A percentile compares a stretch with the other conserved stretches of the same genome.
These are phyloP conservation scores for Petrosia ficiformis DNA, from an alignment of 37 sponge, comb jelly and placozoan species.

Conservation along the genomic window DNA sequence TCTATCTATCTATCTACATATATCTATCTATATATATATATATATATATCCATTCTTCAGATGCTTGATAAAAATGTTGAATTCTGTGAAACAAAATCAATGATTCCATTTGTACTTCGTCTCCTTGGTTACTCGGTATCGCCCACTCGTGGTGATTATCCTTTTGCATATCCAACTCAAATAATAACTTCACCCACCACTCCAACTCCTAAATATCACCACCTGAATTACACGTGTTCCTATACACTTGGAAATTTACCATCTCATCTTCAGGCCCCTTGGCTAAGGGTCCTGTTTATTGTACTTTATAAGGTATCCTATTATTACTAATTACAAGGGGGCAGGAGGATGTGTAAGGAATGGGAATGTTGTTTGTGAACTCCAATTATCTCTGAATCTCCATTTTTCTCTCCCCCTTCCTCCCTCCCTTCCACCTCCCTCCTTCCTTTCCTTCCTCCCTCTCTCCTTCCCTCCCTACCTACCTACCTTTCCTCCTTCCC, in stretches of 20 bases:
- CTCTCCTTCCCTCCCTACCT: too few relatives aligned
- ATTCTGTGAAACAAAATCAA: constrained; percentile 24
- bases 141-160: constrained; percentile 10
- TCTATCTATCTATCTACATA: too few relatives aligned
- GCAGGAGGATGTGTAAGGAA: background rate
- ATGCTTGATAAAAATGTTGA: constrained; percentile 40
- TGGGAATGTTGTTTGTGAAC: background rate
- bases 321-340: too few relatives aligned
- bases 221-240: too few relatives aligned
- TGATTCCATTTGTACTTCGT: constrained; percentile 15
- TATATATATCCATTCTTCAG: constrained; percentile 4
- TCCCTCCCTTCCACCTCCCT: constrained; percentile 1
- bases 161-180: too few relatives aligned
- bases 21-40: too few relatives aligned
- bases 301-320: constrained; percentile 77
- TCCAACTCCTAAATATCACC: too few relatives aligned
- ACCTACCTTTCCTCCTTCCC: too few relatives aligned
- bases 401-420: background rate
- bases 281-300: constrained; percentile 63
- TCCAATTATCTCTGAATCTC: background rate
- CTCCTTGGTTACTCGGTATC: constrained; percentile 29
- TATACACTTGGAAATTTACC: constrained; percentile 22
- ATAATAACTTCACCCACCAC: too few relatives aligned
- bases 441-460: background rate
- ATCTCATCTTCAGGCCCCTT: constrained; percentile 30